phyloP scores from a whole-genome alignment of 92 coral and sea anemone genomes.

The Nematostella vectensis region DNA sequence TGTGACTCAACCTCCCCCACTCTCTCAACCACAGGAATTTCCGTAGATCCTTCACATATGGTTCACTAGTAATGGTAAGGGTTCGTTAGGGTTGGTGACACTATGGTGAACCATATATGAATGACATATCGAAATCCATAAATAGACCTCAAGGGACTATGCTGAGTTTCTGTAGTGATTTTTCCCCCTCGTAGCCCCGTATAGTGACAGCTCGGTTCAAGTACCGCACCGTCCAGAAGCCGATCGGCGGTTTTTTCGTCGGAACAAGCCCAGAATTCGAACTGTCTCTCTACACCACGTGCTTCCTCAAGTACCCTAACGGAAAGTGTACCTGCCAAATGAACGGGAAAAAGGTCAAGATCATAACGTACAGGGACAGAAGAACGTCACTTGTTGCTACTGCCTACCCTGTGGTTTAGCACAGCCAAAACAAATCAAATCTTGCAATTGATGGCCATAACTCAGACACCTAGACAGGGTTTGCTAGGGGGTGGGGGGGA shows the following conservation, averaged over 20 bases:
- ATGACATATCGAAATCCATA: no score
- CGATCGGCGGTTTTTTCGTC: constrained; percentile 26
- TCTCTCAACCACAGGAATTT: no score
- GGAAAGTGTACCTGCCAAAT: constrained; percentile 14
- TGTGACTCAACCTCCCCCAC: no score
- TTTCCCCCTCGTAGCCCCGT: constrained; percentile 9
- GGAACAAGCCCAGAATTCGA: constrained; percentile 27
- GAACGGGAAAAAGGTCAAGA: constrained; percentile 10
- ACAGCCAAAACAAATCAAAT: no score
- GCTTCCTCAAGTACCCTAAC: constrained; percentile 31
- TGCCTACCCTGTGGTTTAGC: constrained; percentile 25
- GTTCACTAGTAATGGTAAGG: no score
- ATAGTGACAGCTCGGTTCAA: constrained; percentile 13
- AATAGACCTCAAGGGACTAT: no score
- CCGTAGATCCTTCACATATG: no score
- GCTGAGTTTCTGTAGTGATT: not conserved
- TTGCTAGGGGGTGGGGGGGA: no score
- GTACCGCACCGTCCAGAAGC: constrained; percentile 12
- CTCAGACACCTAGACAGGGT: no score
- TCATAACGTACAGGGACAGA: constrained; percentile 9
- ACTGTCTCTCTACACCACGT: constrained; percentile 27
- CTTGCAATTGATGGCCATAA: no score
- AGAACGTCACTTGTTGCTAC: constrained; percentile 6
- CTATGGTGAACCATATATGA: no score
- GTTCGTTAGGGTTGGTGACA: no score